phyloP scores from a whole-genome alignment of 2,797 vertebrate species.

The Hapalemur alaotrensis region DNA sequence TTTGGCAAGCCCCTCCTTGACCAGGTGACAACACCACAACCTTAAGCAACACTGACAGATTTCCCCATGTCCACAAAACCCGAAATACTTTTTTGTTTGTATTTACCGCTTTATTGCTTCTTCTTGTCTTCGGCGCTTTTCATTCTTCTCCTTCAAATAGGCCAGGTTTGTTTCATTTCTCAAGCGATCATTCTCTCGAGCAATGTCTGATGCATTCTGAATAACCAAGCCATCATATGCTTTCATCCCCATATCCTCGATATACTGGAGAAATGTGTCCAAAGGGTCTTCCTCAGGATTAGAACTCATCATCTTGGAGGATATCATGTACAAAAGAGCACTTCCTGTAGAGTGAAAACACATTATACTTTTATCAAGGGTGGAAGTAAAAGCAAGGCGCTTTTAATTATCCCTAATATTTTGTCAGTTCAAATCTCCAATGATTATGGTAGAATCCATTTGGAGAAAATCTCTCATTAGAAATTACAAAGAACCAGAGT shows the following conservation, averaged over 20 bases:
- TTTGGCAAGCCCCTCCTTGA: not conserved
- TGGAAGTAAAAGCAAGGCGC: not conserved
- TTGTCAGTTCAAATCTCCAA: slow-evolving; percentile 52
- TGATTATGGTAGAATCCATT: not conserved
- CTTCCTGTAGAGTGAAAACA: slow-evolving; percentile 86
- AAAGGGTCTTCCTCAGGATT: slow-evolving; percentile 94
- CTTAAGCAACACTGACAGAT: not conserved
- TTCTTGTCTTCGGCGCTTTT: slow-evolving; percentile 97
- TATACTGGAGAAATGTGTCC: slow-evolving; percentile 95
- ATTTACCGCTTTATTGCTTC: slow-evolving; percentile 97
- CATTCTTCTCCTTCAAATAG: slow-evolving; percentile 97
- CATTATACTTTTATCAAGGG: slow-evolving; percentile 64
- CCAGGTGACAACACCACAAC: not conserved
- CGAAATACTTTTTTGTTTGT: not conserved
- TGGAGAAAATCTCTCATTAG: not conserved
- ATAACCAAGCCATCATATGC: slow-evolving; percentile 95
- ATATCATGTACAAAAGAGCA: slow-evolving; percentile 87
- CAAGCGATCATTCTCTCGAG: slow-evolving; percentile 92
- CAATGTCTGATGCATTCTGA: slow-evolving; percentile 94
- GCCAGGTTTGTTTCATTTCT: slow-evolving; percentile 97
- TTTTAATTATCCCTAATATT: not conserved
- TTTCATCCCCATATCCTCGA: slow-evolving; percentile 97
- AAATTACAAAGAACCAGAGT: not conserved
- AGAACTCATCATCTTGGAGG: slow-evolving; percentile 95
- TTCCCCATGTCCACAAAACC: not conserved